A percentile compares a stretch with the other conserved stretches of the same genome.
phyloP scores from a whole-genome alignment of 2,888 invertebrate genomes.

The Andrena chrysosceles region DNA sequence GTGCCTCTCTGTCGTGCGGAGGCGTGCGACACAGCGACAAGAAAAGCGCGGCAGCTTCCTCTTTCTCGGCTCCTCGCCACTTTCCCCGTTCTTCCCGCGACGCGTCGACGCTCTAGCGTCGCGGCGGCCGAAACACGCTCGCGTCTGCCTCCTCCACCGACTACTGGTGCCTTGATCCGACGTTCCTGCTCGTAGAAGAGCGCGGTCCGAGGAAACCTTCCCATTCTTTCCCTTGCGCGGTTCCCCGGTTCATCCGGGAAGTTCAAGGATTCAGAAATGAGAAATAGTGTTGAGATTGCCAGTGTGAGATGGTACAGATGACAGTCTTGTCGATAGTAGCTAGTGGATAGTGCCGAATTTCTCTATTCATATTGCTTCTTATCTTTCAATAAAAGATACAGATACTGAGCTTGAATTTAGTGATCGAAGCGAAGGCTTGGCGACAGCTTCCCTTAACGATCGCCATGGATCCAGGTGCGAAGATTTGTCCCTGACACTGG shows the following conservation, averaged over 20 bases:
- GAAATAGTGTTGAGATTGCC: slow-evolving; percentile 16
- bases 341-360: no score
- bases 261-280: background rate
- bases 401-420: no score
- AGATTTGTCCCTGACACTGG: background rate
- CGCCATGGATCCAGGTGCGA: no score
- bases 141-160: slow-evolving; percentile 75
- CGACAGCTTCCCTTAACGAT: no score
- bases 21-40: background rate
- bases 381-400: no score
- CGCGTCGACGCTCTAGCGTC: slow-evolving; percentile 22
- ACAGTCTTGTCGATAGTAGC: no score
- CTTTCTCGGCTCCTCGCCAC: slow-evolving; percentile 8
- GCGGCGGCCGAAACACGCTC: slow-evolving; percentile 31
- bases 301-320: no score
- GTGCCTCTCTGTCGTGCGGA: background rate
- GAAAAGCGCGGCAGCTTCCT: slow-evolving; percentile 5
- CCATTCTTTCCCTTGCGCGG: background rate
- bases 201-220: slow-evolving; percentile 69
- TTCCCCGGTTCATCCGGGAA: background rate
- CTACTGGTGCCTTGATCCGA: slow-evolving; percentile 84
- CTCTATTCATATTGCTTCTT: no score
- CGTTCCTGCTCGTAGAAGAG: slow-evolving; percentile 80
- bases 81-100: slow-evolving; percentile 51
- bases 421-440: no score